phyloP scores from a whole-genome alignment of 2,797 vertebrate species.

The Bovichtus diacanthus region DNA sequence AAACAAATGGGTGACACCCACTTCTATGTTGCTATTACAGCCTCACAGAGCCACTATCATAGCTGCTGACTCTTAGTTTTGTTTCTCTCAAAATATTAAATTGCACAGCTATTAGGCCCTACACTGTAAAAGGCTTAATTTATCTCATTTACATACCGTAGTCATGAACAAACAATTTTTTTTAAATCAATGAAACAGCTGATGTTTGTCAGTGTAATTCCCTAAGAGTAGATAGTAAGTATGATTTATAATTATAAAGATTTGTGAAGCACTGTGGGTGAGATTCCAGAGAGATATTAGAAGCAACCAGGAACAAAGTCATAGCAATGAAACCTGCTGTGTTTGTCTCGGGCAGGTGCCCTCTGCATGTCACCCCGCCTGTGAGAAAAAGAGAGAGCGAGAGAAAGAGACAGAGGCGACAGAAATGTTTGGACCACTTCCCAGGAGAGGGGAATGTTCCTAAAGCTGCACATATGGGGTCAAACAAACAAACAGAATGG shows the following conservation, averaged over 20 bases:
- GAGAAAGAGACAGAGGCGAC: conserved; percentile 35
- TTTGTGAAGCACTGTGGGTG: not conserved
- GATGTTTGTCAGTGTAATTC: not conserved
- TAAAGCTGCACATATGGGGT: conserved; percentile 33
- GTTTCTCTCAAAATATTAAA: not conserved
- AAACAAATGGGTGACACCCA: too few relatives aligned
- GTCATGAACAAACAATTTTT: not conserved
- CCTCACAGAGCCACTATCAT: too few relatives aligned
- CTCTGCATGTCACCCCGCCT: conserved; percentile 58
- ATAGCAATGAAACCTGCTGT: conserved; percentile 55
- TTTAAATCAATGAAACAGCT: not conserved
- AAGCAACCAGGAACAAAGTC: conserved; percentile 47
- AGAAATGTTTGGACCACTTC: conserved; percentile 53
- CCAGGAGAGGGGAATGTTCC: conserved; percentile 47
- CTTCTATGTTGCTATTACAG: too few relatives aligned
- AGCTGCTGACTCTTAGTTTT: too few relatives aligned
- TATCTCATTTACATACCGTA: not conserved
- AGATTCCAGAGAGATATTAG: conserved; percentile 5
- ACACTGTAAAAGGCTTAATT: not conserved
- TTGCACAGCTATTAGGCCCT: not conserved
- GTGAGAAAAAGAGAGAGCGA: conserved; percentile 3
- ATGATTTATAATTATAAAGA: conserved; percentile 23
- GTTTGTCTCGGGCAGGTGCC: conserved; percentile 51
- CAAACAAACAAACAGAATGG: conserved; percentile 7
- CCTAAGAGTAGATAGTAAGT: not conserved